Evolutionary conservation across 1,140 invertebrate genomes (phyloP), one percentile per base, ranked within the genome.

Genomic region (Drosophila sucinea): DNA sequence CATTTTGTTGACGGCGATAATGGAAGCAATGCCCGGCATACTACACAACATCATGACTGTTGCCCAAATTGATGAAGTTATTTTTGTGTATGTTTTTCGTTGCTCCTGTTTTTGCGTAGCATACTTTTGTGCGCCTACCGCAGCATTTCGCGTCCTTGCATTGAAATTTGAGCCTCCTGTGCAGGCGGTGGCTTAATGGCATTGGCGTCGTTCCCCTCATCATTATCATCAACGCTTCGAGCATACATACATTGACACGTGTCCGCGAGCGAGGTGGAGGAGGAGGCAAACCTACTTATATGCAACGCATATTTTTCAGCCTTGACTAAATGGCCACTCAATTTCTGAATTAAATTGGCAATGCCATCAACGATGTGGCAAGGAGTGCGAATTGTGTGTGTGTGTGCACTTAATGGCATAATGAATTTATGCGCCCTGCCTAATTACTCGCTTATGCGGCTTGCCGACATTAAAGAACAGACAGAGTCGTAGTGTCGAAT

Each of bases 381-480:
- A 44, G 10, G 65, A 63, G 64, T 81, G 73, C 64, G 10, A 3
- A 11, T 51, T 51, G 25, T 51, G 35, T 32, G 58, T 62, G 25
- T 71, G 62, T 67, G 65, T 82, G 74, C 69, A 78, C 71, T 77
- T 77, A 77, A 82, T 67, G 79, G 44, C 73, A 73, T 81, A 73
- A 81, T 81, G 58, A 81, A 73, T 74, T 81, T 68, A 77, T 64
- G 60, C 73, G 67, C 62, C 32, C 47, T 73, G 66, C 44, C 79
- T 65, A 81, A 81, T 69, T 71, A 78, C 30, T 54, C 70, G 56
- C 55, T 57, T 35, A 29, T 35, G 67, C 23, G 5, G 38, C 17
- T 8, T 23, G 1, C 11, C 30, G 51, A 47, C 10, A 17, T 47
- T 32, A 17, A 62, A 62, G 27, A n/a, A 5, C 17, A 55, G 33